These are phyloP conservation scores for Ischnus inquisitorius DNA, from an alignment of 2,888 invertebrate genomes.

Conservation along the genomic window DNA sequence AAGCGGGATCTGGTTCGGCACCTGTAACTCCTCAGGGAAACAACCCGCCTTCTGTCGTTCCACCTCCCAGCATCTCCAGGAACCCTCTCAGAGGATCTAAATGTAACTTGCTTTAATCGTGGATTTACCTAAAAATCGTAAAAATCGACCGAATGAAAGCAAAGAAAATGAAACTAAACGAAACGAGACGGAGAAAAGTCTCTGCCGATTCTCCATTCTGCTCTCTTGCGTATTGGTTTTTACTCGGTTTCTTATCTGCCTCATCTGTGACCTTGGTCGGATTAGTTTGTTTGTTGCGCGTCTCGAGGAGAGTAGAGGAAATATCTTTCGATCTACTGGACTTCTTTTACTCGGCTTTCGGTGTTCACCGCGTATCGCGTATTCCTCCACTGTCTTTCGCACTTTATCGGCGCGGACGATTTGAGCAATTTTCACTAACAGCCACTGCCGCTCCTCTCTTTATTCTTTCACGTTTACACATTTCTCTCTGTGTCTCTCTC, in stretches of 20 bases:
- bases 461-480: not conserved
- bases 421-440: constrained; percentile 6
- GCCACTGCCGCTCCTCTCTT: not conserved
- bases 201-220: constrained; percentile 26
- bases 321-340: constrained; percentile 32
- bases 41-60: constrained; percentile 85
- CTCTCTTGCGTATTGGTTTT: constrained; percentile 71
- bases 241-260: constrained; percentile 69
- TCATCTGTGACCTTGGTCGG: constrained; percentile 72
- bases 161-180: not conserved
- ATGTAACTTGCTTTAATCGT: constrained; percentile 88
- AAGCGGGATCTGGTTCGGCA: constrained; percentile 90
- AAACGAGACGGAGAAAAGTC: constrained; percentile 2
- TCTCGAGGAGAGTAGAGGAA: constrained; percentile 9
- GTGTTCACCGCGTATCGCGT: constrained; percentile 38
- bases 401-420: constrained; percentile 78
- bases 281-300: constrained; percentile 23
- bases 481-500: not conserved
- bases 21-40: constrained; percentile 91
- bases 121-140: constrained; percentile 73
- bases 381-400: constrained; percentile 80
- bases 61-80: constrained; percentile 89
- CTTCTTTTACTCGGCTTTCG: constrained; percentile 45
- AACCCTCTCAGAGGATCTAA: constrained; percentile 94
- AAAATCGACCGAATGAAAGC: constrained; percentile 25